A percentile compares a stretch with the other conserved stretches of the same genome.
These are phyloP conservation scores for Orchesella cincta DNA, from an alignment of 1,140 invertebrate species.

Conservation along the genomic window DNA sequence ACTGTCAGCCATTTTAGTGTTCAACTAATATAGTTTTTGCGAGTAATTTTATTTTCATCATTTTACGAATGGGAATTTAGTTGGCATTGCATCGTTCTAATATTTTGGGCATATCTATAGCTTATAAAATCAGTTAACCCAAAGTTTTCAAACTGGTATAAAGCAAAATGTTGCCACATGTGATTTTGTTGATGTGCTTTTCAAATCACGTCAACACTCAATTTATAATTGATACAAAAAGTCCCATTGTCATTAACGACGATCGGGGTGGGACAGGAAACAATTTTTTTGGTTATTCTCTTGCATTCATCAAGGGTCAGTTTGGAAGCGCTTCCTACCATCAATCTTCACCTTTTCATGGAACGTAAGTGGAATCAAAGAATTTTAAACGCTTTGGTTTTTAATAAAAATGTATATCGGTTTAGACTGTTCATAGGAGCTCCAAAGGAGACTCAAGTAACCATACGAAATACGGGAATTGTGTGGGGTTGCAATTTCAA, in stretches of 20 bases:
- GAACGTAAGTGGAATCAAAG: not conserved
- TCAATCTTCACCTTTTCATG: not conserved
- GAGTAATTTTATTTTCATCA: too few species aligned
- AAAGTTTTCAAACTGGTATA: too few species aligned
- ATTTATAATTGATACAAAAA: constrained; percentile 9
- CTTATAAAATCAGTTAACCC: too few species aligned
- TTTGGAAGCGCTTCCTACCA: not conserved
- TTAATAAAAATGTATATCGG: not conserved
- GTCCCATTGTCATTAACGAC: not conserved
- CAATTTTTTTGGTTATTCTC: not conserved
- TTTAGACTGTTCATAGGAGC: not conserved
- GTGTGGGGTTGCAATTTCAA: not conserved
- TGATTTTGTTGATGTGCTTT: too few species aligned
- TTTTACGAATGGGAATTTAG: too few species aligned
- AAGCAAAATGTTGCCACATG: too few species aligned
- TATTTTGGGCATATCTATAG: too few species aligned
- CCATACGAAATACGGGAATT: not conserved
- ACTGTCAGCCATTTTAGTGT: too few species aligned
- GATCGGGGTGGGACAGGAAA: not conserved
- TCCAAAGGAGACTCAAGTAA: not conserved
- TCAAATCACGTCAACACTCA: too few species aligned
- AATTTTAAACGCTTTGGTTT: not conserved
- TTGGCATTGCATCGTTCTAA: too few species aligned
- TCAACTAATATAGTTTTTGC: too few species aligned
- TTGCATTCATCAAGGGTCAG: not conserved